phyloP scores from a whole-genome alignment of 1,140 invertebrate genomes.

The Saccostrea echinata region DNA sequence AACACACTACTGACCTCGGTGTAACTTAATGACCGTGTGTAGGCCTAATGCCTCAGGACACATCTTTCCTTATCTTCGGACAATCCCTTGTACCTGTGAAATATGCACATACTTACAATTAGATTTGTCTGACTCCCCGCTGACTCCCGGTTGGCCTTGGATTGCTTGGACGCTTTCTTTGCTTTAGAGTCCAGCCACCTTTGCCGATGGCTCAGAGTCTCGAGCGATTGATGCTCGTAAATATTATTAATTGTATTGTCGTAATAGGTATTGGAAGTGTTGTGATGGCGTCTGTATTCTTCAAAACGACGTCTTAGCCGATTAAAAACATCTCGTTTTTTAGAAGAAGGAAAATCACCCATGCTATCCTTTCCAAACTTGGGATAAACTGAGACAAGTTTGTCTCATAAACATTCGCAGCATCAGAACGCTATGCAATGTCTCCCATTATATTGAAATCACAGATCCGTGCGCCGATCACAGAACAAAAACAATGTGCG shows the following conservation, averaged over 20 bases:
- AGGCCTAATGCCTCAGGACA: not conserved
- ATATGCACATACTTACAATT: slow-evolving; percentile 47
- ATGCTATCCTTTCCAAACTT: slow-evolving; percentile 45
- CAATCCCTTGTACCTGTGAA: slow-evolving; percentile 5
- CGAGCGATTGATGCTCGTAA: slow-evolving; percentile 46
- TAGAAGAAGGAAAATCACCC: slow-evolving; percentile 49
- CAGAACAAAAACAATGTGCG: slow-evolving; percentile 19
- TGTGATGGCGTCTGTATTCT: slow-evolving; percentile 46
- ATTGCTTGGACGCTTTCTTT: slow-evolving; percentile 49
- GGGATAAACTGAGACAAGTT: slow-evolving; percentile 19
- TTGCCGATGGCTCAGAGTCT: slow-evolving; percentile 40
- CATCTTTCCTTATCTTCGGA: slow-evolving; percentile 5
- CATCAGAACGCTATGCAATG: not conserved
- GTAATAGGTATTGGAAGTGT: slow-evolving; percentile 12
- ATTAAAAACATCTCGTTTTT: slow-evolving; percentile 52
- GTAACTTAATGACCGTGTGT: slow-evolving; percentile 23
- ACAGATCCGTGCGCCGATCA: slow-evolving; percentile 7
- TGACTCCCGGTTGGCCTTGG: slow-evolving; percentile 40
- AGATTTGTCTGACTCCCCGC: slow-evolving; percentile 44
- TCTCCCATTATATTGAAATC: slow-evolving; percentile 32
- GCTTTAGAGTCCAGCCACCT: slow-evolving; percentile 49
- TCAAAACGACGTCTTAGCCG: slow-evolving; percentile 44
- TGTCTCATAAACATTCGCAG: slow-evolving; percentile 36
- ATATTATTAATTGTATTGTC: slow-evolving; percentile 50
- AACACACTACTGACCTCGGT: slow-evolving; percentile 8